These are phyloP conservation scores for Asarcornis scutulata DNA, from an alignment of 2,113 vertebrate genomes.

Conservation along the genomic window DNA sequence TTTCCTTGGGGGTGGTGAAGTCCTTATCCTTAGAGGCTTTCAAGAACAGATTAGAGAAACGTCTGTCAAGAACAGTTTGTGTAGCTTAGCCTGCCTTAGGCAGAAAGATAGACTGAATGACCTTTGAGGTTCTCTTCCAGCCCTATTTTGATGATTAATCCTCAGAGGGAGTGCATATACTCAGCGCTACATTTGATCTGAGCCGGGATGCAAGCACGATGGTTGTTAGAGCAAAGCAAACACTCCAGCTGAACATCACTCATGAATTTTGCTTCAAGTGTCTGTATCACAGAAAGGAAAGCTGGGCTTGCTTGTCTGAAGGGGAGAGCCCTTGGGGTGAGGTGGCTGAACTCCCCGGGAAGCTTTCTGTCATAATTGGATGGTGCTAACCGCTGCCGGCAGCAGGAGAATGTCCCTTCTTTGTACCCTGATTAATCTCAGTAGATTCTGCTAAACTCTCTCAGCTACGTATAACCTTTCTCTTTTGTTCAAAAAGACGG, in stretches of 20 bases:
- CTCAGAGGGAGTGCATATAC: neutral
- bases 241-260: neutral
- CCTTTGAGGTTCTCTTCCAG: slow-evolving; percentile 8
- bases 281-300: neutral
- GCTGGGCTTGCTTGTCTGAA: neutral
- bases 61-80: neutral
- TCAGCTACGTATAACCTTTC: neutral
- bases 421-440: neutral
- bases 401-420: neutral
- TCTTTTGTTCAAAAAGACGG: neutral
- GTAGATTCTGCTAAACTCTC: neutral
- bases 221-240: neutral
- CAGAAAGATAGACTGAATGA: neutral
- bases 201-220: neutral
- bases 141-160: neutral
- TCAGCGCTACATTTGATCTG: neutral
- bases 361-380: neutral
- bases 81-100: slow-evolving; percentile 32
- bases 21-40: neutral
- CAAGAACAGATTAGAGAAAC: neutral
- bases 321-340: neutral
- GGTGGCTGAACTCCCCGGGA: neutral
- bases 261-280: neutral
- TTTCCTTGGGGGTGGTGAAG: slow-evolving; percentile 4
- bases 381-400: neutral